phyloP scores from a whole-genome alignment of 2,797 vertebrate species.

The Meriones psammophilus region DNA sequence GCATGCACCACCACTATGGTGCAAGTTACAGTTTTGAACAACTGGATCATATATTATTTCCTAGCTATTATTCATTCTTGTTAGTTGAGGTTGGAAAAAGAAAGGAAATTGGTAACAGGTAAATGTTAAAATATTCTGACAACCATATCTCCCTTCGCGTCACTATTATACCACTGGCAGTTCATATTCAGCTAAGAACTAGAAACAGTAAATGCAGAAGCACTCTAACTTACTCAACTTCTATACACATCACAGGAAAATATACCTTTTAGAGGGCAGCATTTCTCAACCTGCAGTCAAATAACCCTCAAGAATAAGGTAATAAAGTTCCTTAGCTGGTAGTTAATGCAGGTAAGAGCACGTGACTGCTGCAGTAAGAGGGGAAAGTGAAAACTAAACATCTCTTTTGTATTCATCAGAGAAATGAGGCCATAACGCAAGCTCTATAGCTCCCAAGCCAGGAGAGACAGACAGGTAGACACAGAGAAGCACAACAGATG shows the following conservation, averaged over 20 bases:
- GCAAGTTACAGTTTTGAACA: slow-evolving; percentile 7
- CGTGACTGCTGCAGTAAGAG: neutral
- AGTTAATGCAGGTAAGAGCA: slow-evolving; percentile 15
- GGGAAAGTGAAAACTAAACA: neutral
- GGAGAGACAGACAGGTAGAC: neutral
- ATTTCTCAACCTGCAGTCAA: neutral
- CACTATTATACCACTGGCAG: neutral
- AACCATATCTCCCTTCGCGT: neutral
- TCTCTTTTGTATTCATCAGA: neutral
- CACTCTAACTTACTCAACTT: neutral
- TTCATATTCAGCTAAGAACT: neutral
- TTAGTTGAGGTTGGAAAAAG: neutral
- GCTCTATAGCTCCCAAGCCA: neutral
- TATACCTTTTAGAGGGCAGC: neutral
- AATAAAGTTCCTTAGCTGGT: neutral
- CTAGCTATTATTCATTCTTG: neutral
- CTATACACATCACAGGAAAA: neutral
- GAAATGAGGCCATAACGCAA: neutral
- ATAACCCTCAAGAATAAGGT: neutral
- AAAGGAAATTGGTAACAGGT: neutral
- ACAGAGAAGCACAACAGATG: neutral
- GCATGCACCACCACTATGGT: neutral
- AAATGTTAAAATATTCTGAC: neutral
- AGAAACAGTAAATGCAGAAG: neutral
- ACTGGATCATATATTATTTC: neutral